Conservation (phyloP, 2,113 vertebrate genomes). For the Grallaria varia region DNA sequence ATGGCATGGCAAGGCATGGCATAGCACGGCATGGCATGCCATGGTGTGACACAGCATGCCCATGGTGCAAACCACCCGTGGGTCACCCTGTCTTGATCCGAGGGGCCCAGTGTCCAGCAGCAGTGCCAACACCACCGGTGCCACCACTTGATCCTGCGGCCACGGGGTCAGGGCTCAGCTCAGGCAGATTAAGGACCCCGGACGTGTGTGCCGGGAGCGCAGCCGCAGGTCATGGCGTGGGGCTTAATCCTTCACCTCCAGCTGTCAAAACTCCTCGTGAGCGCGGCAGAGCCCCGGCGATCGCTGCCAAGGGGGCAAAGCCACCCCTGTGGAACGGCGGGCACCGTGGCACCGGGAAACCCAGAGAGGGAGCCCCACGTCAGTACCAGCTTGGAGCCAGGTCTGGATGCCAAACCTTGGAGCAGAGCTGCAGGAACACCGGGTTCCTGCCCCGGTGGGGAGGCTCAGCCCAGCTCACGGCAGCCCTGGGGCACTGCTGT, state of each 20-base stretch:
- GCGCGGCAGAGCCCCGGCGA: not conserved
- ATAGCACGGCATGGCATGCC: rapidly evolving
- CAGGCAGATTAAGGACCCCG: constrained; percentile 5
- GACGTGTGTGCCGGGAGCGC: not conserved
- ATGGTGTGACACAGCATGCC: rapidly evolving
- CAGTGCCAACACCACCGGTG: not conserved
- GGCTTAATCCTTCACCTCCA: constrained; percentile 39
- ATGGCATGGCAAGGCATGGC: rapidly evolving
- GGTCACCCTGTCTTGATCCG: rapidly evolving
- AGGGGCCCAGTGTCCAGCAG: rapidly evolving
- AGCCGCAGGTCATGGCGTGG: constrained; percentile 7
- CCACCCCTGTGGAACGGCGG: rapidly evolving
- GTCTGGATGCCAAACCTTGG: not conserved
- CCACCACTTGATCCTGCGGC: not conserved
- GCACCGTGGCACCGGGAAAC: rapidly evolving
- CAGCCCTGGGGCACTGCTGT: rapidly evolving
- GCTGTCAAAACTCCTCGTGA: constrained; percentile 13
- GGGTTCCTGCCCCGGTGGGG: rapidly evolving
- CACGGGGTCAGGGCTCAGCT: not conserved
- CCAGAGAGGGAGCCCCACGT: rapidly evolving
- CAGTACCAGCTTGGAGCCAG: rapidly evolving
- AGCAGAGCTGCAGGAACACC: rapidly evolving
- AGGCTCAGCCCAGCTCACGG: rapidly evolving
- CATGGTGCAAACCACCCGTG: not conserved
- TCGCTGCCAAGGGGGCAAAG: not conserved